Base-by-base conservation (phyloP, 2,113 vertebrate genomes). In the Mustela lutreola region DNA sequence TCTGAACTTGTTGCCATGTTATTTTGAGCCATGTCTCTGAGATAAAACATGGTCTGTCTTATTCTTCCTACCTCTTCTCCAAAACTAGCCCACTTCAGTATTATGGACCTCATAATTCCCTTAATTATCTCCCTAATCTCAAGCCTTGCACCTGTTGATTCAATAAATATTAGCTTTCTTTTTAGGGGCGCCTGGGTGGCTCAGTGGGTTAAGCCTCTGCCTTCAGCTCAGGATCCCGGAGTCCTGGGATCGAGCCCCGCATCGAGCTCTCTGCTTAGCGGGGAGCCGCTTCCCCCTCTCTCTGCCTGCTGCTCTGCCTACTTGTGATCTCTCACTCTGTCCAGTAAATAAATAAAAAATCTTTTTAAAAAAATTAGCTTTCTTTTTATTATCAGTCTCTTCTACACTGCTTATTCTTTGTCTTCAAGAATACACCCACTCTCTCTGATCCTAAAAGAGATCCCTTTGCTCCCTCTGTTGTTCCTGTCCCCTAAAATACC, bases 11-110 rank as follows among this genome's bases (percentile, higher is more conserved):
- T 93, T 81, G 58, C 48, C 65, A 26, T 82, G 71, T 97, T 85
- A 53, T 94, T 87, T 95, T 91, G 50, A 97, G 71, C 67, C 42
- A 76, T 87, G 36, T 95, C 36, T 96, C 18, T 95, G 65, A 31
- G 56, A 36, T 89, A 48, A 50, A 48, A 42, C 14, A 28, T 24
- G 16, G 19, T 85, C 39, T 67, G 9, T 92, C 39, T 89, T 88
- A 75, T 50, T 26, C 6, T 92, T 89, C 24, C 31, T 88, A 36
- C 36, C 36, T 36, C 63, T 92, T 89, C 1, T 82, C 39, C 39
- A 92, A 26, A 76, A 42, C 33, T 56, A 67, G 31, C 31, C 45
- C 2, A 33, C 58, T 82, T 92, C 45, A 75, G 3, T 73, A 33
- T 96, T 53, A 42, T n/a, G 15, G 9, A n/a, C 73, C 2, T 93